phyloP scores from a whole-genome alignment of 30 jellyfish, hydroid and myxozoan genomes.

The Cassiopea xamachana region DNA sequence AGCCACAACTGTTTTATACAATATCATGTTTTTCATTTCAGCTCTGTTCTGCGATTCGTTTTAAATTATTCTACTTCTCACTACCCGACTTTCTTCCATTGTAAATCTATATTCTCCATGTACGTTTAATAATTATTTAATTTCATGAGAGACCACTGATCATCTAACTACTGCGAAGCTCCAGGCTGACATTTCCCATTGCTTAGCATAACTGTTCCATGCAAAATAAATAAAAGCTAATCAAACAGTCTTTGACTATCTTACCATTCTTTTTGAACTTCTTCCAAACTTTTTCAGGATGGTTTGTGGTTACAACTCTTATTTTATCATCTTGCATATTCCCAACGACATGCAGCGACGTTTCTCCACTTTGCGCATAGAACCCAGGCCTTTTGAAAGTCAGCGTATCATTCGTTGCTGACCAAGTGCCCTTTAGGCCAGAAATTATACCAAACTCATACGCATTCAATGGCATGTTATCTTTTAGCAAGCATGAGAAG shows the following conservation, averaged over 20 bases:
- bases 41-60: too few relatives aligned
- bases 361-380: conserved; percentile 94
- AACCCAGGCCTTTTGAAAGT: conserved; percentile 87
- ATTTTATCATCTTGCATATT: conserved; percentile 41
- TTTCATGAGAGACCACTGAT: too few relatives aligned
- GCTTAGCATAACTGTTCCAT: too few relatives aligned
- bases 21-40: too few relatives aligned
- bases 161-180: too few relatives aligned
- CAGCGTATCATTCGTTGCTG: conserved; percentile 66
- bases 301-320: conserved; percentile 72
- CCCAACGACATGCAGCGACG: conserved; percentile 76
- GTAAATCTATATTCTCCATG: too few relatives aligned
- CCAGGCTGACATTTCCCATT: too few relatives aligned
- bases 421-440: conserved; percentile 94
- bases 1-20: too few relatives aligned
- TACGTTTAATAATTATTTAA: too few relatives aligned
- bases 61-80: too few relatives aligned
- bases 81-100: too few relatives aligned
- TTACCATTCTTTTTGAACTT: conserved; percentile 75
- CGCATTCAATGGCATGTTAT: conserved; percentile 92
- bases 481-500: conserved; percentile 93
- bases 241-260: not conserved
- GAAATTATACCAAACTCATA: conserved; percentile 97
- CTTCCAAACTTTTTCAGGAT: conserved; percentile 82
- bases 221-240: too few relatives aligned